A percentile compares a stretch with the other conserved stretches of the same genome.
These are phyloP conservation scores for Drosophila parabipectinata DNA, from an alignment of 1,140 invertebrate genomes.

Conservation along the genomic window DNA sequence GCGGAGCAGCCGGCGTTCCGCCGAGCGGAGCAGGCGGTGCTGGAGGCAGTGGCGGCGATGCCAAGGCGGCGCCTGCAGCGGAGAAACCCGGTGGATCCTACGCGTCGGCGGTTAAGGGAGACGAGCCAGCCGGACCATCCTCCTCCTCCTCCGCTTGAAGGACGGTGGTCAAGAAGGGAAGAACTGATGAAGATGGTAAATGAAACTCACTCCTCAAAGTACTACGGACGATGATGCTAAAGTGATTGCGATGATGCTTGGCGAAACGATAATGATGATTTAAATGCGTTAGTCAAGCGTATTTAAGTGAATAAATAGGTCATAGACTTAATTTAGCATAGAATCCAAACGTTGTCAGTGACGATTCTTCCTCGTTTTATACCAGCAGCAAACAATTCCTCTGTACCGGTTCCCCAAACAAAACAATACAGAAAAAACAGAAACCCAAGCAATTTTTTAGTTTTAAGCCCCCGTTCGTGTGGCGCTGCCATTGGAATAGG, in stretches of 20 bases:
- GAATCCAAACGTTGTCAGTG: constrained; percentile 66
- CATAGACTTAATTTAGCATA: constrained; percentile 73
- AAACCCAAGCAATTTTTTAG: constrained; percentile 67
- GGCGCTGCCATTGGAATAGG: constrained; percentile 62
- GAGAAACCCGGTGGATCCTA: constrained; percentile 61
- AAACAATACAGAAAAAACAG: neutral
- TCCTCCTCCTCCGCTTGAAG: constrained; percentile 65
- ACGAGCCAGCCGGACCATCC: constrained; percentile 55
- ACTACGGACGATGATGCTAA: constrained; percentile 79
- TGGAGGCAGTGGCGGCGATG: constrained; percentile 41
- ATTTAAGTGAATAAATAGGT: constrained; percentile 77
- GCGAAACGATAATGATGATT: constrained; percentile 42
- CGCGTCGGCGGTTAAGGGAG: constrained; percentile 78
- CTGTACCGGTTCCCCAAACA: constrained; percentile 11
- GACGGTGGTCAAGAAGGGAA: constrained; percentile 20
- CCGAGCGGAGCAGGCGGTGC: constrained; percentile 31
- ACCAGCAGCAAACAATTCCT: constrained; percentile 27
- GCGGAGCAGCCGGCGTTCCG: constrained; percentile 69
- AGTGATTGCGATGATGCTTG: constrained; percentile 72
- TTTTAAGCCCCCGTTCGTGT: constrained; percentile 59
- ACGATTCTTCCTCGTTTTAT: constrained; percentile 73
- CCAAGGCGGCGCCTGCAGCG: constrained; percentile 33
- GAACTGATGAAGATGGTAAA: constrained; percentile 27
- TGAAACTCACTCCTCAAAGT: constrained; percentile 79
- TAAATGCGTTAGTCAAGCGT: constrained; percentile 59